phyloP scores from a whole-genome alignment of 2,113 vertebrate genomes.

The Misgurnus mizolepis region DNA sequence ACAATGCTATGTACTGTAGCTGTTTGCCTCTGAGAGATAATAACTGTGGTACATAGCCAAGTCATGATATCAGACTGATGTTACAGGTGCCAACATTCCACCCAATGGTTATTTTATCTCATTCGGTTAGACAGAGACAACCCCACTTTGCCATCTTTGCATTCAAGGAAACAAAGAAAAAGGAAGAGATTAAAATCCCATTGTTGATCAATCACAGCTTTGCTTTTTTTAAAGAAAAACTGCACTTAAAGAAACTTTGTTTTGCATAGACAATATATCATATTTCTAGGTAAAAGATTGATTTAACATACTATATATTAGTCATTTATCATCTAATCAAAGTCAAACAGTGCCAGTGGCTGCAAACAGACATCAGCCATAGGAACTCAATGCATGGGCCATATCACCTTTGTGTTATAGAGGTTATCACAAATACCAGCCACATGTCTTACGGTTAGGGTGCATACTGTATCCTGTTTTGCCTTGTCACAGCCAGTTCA shows the following conservation, averaged over 20 bases:
- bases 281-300: too few species aligned
- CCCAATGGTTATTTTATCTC: not conserved
- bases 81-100: not conserved
- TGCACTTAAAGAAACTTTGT: too few species aligned
- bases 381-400: too few species aligned
- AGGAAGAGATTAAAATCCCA: not conserved
- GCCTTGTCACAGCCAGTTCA: not conserved
- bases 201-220: not conserved
- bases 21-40: not conserved
- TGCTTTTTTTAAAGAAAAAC: constrained; percentile 5
- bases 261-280: too few species aligned
- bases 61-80: not conserved
- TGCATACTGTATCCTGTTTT: not conserved
- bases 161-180: not conserved
- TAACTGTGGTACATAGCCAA: too few species aligned
- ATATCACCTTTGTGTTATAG: not conserved
- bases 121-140: not conserved
- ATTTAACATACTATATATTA: too few species aligned
- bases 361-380: too few species aligned
- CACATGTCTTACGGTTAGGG: not conserved
- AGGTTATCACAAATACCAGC: not conserved
- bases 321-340: too few species aligned
- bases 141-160: too few species aligned
- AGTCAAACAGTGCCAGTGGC: too few species aligned
- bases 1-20: not conserved